Evolutionary conservation across 2,888 invertebrate genomes (phyloP), one percentile per base, ranked within the genome.

Genomic region (Pheosia tremula): DNA sequence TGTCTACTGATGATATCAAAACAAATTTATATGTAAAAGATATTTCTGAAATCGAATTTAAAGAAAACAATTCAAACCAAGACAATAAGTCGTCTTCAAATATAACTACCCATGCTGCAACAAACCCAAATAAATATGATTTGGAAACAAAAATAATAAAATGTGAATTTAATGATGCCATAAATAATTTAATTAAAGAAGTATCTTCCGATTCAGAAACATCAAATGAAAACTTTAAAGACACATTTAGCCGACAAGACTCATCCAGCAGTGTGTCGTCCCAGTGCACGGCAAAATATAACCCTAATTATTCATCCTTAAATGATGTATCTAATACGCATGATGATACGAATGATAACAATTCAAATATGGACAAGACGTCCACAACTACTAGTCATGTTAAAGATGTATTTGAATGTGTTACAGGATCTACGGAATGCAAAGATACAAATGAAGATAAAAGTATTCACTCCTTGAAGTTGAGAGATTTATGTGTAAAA

Each of bases 201-300:
- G 90, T 92, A 45, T 75, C 79, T 24, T 88, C 88, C 43, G 91
- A 91, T 78, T 84, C 89, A 13, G 89, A 92, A 77, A 78, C 66
- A 60, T 53, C n/a, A 5, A 80, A 79, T 67, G 87, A 88, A 66
- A 82, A 74, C 67, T 57, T 69, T n/a, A 87, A 83, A 75, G 87
- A 87, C 7, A 71, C 63, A 39, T 85, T 89, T 67, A 80, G 85
- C 56, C 94, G 95, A 59, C 95, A 95, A 84, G 95, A 95, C 81
- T 95, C 95, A 55, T 91, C 94, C 59, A 95, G 95, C 79, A 95
- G 95, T 78, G 93, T 95, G 74, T 96, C 96, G 62, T 96, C 96
- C 64, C 95, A 96, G 75, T 96, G 96, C 83, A 97, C 97, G 43
- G 96, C 96, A 65, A 96, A 95, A 82, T 96, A 96, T 80, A 95